phyloP scores from a whole-genome alignment of 1,140 invertebrate genomes.

The Batillaria attramentaria region DNA sequence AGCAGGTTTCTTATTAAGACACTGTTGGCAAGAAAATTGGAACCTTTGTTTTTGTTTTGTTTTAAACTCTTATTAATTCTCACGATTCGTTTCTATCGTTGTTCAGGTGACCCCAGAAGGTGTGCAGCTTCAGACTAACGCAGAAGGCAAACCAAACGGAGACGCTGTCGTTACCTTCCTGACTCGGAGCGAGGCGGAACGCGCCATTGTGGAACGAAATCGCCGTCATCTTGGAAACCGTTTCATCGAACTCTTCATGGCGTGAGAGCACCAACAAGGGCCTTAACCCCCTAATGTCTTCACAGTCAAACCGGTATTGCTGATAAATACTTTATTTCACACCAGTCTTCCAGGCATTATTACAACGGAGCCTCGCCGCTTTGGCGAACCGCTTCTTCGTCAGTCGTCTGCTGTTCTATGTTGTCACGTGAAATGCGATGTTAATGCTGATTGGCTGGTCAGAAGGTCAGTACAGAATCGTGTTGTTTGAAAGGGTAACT shows the following conservation, averaged over 20 bases:
- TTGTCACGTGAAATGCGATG: not conserved
- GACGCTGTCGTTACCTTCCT: constrained; percentile 76
- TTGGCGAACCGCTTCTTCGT: not conserved
- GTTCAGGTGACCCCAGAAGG: constrained; percentile 72
- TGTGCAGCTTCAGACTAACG: constrained; percentile 74
- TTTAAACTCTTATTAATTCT: not conserved
- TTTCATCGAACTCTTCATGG: constrained; percentile 73
- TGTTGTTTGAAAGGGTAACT: too few relatives aligned
- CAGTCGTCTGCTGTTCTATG: not conserved
- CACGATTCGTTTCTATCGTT: constrained; percentile 22
- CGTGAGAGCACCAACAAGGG: constrained; percentile 36
- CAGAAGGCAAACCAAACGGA: constrained; percentile 74
- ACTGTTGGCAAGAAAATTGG: too few relatives aligned
- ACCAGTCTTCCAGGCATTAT: not conserved
- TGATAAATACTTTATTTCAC: not conserved
- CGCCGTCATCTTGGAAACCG: constrained; percentile 76
- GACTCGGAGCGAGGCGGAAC: constrained; percentile 75
- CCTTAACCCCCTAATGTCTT: too few relatives aligned
- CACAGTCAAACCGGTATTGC: not conserved
- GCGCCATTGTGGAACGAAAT: constrained; percentile 74
- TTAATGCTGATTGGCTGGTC: too few relatives aligned
- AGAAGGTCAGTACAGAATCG: too few relatives aligned
- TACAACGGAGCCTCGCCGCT: not conserved
- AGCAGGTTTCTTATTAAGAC: too few relatives aligned
- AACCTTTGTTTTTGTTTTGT: not conserved